Evolutionary conservation across 2,113 vertebrate species (phyloP).

Genomic region (Strix uralensis): DNA sequence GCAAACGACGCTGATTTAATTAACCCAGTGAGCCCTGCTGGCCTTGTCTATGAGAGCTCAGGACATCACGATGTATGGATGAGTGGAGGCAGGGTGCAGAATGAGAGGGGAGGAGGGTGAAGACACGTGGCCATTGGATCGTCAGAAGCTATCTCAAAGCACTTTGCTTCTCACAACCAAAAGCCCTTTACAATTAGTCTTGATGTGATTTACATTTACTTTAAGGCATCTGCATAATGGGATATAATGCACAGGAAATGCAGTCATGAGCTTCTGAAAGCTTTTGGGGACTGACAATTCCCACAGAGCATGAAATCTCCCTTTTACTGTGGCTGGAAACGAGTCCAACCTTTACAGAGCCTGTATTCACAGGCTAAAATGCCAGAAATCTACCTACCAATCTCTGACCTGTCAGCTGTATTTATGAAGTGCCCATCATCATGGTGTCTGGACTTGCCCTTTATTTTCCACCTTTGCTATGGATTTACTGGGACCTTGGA

Average conservation of each 20-base stretch:
- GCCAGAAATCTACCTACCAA: neutral
- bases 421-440: neutral
- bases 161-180: neutral
- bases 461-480: neutral
- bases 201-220: slow-evolving; percentile 50
- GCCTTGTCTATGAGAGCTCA: neutral
- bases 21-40: slow-evolving; percentile 26
- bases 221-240: slow-evolving; percentile 25
- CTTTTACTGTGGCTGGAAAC: neutral
- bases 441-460: neutral
- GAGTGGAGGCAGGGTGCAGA: neutral
- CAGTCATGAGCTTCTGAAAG: neutral
- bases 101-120: neutral
- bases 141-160: neutral
- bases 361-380: neutral
- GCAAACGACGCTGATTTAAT: slow-evolving; percentile 14
- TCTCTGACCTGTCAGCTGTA: neutral
- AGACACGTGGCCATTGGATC: fast-evolving
- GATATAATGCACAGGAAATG: neutral
- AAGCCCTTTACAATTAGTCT: slow-evolving; percentile 1
- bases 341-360: neutral
- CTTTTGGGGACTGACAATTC: neutral
- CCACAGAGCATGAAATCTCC: neutral
- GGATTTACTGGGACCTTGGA: neutral
- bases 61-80: neutral